Evolutionary conservation across 2,113 vertebrate genomes (phyloP).

Genomic region (Coptodon bakossiorum): DNA sequence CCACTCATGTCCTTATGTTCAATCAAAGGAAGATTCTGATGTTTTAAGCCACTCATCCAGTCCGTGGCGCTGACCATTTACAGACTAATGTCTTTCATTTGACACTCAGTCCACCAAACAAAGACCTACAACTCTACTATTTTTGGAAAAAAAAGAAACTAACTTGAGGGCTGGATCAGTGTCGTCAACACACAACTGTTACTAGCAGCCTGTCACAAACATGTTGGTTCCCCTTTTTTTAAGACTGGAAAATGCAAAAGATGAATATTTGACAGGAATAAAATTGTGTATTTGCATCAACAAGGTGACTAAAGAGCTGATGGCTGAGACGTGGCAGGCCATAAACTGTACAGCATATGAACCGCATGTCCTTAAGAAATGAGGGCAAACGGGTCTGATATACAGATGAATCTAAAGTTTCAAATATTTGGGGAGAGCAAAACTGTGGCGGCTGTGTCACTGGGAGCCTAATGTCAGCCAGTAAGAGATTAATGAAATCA

Average conservation of each 20-base stretch:
- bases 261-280: rapidly evolving
- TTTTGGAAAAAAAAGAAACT: background rate
- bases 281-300: background rate
- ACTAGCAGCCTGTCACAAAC: background rate
- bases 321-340: background rate
- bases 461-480: background rate
- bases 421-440: background rate
- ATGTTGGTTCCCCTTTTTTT: rapidly evolving
- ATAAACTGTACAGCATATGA: rapidly evolving
- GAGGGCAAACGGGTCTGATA: rapidly evolving
- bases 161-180: background rate
- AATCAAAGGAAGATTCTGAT: rapidly evolving
- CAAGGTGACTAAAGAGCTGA: background rate
- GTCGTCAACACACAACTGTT: background rate
- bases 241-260: background rate
- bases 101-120: rapidly evolving
- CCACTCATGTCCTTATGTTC: rapidly evolving
- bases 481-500: rapidly evolving
- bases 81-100: rapidly evolving
- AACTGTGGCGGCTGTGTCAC: rapidly evolving
- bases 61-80: rapidly evolving
- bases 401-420: rapidly evolving
- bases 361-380: background rate
- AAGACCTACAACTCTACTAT: rapidly evolving
- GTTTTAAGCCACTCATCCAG: rapidly evolving